Evolutionary conservation across 2,888 invertebrate species (phyloP), one percentile per base, ranked within the genome.

Genomic region (Anthrax anthrax): DNA sequence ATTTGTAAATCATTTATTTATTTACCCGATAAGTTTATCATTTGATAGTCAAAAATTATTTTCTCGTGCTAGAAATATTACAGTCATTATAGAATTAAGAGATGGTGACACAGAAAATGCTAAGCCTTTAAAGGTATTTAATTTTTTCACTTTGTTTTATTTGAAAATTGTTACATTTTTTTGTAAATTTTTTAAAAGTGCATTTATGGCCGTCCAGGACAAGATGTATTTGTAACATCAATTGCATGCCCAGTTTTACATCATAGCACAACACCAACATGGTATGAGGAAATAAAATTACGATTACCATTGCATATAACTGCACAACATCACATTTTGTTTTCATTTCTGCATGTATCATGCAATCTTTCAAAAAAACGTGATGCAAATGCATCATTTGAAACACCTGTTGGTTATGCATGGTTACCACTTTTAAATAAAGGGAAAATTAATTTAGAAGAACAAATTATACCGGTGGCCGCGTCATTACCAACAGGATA

Each of bases 281-380:
- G 92, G 86, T 82, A 87, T 61, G 92, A 94, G 65, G 95, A 95
- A 71, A 80, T 94, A 40, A 97, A 97, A 72, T 74, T 97, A 48
- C 77, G 83, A 19, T 72, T 97, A 34, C 97, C 97, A 0, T 76
- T 88, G 17, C 83, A 88, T 51, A 71, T 97, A 43, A 82, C 86
- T 38, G 69, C 80, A 0, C 80, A 82, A 44, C 96, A 96, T 67
- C 97, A 97, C 64, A 69, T 98, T 47, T 73, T 97, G 44, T 96
- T 97, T 70, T 88, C 89, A 4, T 96, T 97, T 70, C 84, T 88
- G 61, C 97, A 97, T 65, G 86, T 98, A 50, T 91, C 92, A 50
- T 95, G 96, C 63, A 87, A 91, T 69, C 75, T 84, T 53, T 77
- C 84, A 43, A 84, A 85, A 65, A 84, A 84, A 60, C 77, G 80